A percentile compares a stretch with the other conserved stretches of the same genome.
Conservation (phyloP, 2,797 vertebrate genomes). For the Falco novaeseelandiae region DNA sequence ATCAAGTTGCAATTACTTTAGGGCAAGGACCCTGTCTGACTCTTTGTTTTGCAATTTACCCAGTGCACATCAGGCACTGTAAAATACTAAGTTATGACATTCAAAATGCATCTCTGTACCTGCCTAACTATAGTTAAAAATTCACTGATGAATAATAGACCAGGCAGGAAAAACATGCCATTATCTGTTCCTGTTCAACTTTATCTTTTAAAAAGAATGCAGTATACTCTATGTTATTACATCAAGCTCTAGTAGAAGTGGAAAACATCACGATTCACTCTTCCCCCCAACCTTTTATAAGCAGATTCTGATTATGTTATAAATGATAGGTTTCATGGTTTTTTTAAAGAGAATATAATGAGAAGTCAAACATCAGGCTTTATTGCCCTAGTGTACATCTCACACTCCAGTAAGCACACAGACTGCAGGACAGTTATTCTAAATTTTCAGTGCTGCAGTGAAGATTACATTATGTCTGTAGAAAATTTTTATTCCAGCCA, state of each 20-base stretch:
- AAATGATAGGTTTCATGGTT: background rate
- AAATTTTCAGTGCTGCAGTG: constrained; percentile 34
- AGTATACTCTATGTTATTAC: constrained; percentile 32
- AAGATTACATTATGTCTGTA: constrained; percentile 43
- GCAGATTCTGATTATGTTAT: constrained; percentile 35
- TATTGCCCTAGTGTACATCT: constrained; percentile 22
- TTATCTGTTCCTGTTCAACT: constrained; percentile 48
- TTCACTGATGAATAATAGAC: constrained; percentile 65
- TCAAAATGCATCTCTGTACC: constrained; percentile 41
- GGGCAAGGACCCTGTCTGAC: constrained; percentile 36
- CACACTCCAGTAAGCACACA: constrained; percentile 31
- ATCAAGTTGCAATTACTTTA: constrained; percentile 3
- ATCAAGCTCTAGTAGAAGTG: constrained; percentile 13
- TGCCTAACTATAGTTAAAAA: constrained; percentile 60
- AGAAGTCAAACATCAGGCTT: constrained; percentile 27
- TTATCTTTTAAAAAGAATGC: constrained; percentile 43
- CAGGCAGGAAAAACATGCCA: constrained; percentile 61
- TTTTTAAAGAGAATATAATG: constrained; percentile 20
- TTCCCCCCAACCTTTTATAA: background rate
- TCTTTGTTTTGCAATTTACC: constrained; percentile 54
- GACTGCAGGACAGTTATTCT: constrained; percentile 31
- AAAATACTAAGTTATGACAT: constrained; percentile 41
- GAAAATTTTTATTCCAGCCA: constrained; percentile 52
- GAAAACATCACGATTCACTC: constrained; percentile 28
- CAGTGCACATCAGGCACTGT: background rate